These are phyloP conservation scores for Trachelus tabidus DNA, from an alignment of 2,888 invertebrate species.

Conservation along the genomic window DNA sequence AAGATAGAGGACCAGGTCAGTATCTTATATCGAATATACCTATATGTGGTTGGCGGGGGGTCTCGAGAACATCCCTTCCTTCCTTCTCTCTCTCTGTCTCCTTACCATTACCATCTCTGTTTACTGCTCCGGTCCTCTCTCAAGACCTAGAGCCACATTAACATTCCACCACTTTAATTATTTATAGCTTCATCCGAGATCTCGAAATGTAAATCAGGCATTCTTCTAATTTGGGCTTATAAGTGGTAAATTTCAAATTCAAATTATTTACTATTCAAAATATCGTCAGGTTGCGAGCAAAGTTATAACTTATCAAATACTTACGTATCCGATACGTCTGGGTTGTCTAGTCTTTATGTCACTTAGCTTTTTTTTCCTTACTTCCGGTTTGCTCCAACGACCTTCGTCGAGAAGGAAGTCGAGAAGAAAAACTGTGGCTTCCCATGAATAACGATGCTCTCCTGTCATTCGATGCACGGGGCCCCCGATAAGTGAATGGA, in stretches of 20 bases:
- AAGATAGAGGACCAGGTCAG: conserved; percentile 30
- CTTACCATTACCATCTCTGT: background rate
- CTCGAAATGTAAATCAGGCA: conserved; percentile 58
- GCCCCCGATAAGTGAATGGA: background rate
- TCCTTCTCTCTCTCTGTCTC: conserved; percentile 24
- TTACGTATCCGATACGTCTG: background rate
- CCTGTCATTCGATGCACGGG: background rate
- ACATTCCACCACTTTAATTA: conserved; percentile 60
- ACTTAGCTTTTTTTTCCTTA: background rate
- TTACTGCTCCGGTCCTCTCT: conserved; percentile 15
- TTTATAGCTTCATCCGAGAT: conserved; percentile 62
- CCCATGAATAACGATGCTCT: background rate
- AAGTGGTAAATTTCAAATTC: background rate
- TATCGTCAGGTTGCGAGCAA: background rate
- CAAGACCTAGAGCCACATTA: conserved; percentile 50
- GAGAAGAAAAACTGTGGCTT: background rate
- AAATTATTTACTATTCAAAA: background rate
- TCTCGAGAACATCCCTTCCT: conserved; percentile 48
- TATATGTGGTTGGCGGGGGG: conserved; percentile 51
- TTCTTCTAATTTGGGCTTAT: conserved; percentile 53
- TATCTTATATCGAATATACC: conserved; percentile 39
- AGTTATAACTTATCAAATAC: conserved; percentile 23
- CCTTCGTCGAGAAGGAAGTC: background rate
- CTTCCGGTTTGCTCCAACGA: background rate
- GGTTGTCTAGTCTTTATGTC: background rate